Percentiles rank a stretch among this genome's conserved stretches.
These are phyloP conservation scores for Campoletis raptor DNA, from an alignment of 2,888 invertebrate species.

Conservation along the genomic window DNA sequence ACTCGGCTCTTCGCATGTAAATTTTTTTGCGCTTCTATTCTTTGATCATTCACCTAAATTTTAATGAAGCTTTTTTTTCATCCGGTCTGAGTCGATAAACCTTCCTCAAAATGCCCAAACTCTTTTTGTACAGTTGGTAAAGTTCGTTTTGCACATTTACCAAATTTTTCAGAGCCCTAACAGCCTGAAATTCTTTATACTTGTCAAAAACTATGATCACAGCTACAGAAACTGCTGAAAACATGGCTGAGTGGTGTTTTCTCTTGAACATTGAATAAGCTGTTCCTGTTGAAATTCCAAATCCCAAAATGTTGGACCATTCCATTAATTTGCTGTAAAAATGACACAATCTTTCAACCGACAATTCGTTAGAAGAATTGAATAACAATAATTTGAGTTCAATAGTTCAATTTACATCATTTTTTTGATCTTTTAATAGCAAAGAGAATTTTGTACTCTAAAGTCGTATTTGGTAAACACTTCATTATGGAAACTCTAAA, in stretches of 20 bases:
- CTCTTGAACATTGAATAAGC: slow-evolving; percentile 66
- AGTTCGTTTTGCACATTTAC: slow-evolving; percentile 78
- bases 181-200: slow-evolving; percentile 66
- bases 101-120: slow-evolving; percentile 78
- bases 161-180: slow-evolving; percentile 72
- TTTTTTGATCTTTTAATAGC: too few species aligned
- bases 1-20: background rate
- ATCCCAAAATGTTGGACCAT: slow-evolving; percentile 71
- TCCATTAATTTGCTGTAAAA: slow-evolving; percentile 70
- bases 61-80: slow-evolving; percentile 68
- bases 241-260: slow-evolving; percentile 62
- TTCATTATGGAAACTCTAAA: too few species aligned
- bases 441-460: too few species aligned
- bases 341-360: background rate
- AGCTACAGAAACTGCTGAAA: slow-evolving; percentile 69
- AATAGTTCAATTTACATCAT: too few species aligned
- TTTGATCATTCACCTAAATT: slow-evolving; percentile 76
- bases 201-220: slow-evolving; percentile 68
- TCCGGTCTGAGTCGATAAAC: slow-evolving; percentile 73
- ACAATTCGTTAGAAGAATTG: background rate
- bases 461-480: too few species aligned
- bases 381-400: too few species aligned
- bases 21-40: background rate
- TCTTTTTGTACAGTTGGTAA: slow-evolving; percentile 75
- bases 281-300: slow-evolving; percentile 67